Evolutionary conservation across 92 coral and sea anemone genomes (phyloP), one percentile per base, ranked within the genome.

Genomic region (Bergia puertoricense): DNA sequence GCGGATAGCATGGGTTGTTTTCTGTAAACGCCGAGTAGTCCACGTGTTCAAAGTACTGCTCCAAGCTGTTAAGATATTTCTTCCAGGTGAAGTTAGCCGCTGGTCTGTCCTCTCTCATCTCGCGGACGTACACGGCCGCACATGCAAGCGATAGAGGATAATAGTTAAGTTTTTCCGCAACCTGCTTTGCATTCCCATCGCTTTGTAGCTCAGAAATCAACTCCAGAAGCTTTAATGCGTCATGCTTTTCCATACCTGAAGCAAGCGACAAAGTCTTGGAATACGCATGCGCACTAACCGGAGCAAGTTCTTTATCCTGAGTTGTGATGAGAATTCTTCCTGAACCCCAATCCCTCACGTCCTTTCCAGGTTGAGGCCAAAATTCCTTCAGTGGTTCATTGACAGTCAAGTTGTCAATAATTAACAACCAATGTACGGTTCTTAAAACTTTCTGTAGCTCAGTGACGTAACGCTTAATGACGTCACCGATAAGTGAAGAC

Each of bases 131-230:
- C 48, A 94, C 96, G 14, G 99, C 99, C 36, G 98, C 96, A 54
- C 99, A 96, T 20, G 99, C 96, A 13, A 96, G 90, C 4, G 99
- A 91, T 2, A 96, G 98, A 6, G 99, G 99, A 59, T 88, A 95
- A 84, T 57, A 91, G 66, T 93, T 86, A 59, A 96, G 91, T 68
- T 85, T 42, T 20, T 82, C 56, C 30, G 90, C 91, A 40, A 92
- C 92, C 43, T 50, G 23, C 46, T 57, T 57, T 42, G 92, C 91
- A 56, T 77, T 82, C 10, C 66, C 89, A 43, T 96, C 94, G 69
- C 79, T 71, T 20, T 92, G 91, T 80, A 93, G 15, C 18, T 88
- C 93, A 73, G 96, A 92, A 18, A 96, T 90, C 48, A 82, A 13
- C 10, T 86, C 69, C 81, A 96, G 59, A 79, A 96, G 85, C 18